These are phyloP conservation scores for Anser cygnoides DNA, from an alignment of 2,113 vertebrate species.

Conservation along the genomic window DNA sequence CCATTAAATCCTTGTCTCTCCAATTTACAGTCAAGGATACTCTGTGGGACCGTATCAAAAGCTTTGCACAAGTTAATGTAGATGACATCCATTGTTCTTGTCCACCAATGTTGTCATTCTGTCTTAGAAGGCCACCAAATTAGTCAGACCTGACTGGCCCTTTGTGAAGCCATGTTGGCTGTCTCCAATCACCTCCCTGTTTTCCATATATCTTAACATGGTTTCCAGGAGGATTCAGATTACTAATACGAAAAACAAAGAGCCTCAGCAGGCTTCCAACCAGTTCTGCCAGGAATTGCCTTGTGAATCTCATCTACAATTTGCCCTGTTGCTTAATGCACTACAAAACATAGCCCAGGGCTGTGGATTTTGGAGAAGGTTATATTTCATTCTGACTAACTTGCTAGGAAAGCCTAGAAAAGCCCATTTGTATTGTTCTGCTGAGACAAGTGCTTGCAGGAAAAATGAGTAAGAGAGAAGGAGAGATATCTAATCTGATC, in stretches of 20 bases:
- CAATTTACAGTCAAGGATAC: too few species aligned
- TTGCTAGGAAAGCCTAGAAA: neutral
- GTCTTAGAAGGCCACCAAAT: too few species aligned
- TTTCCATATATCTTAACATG: too few species aligned
- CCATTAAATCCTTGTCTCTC: too few species aligned
- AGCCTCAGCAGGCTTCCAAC: neutral
- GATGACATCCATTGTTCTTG: too few species aligned
- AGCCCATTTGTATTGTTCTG: neutral
- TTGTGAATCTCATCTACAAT: neutral
- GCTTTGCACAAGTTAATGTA: too few species aligned
- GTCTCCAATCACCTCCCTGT: too few species aligned
- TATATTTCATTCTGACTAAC: neutral
- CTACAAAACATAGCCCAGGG: neutral
- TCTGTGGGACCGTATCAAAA: too few species aligned
- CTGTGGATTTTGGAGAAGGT: neutral
- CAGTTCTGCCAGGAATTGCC: neutral
- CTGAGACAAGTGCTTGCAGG: neutral
- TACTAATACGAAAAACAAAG: neutral
- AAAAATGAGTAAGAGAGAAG: neutral
- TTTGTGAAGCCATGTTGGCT: too few species aligned
- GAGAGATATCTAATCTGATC: neutral
- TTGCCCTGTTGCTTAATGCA: neutral
- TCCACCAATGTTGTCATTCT: too few species aligned
- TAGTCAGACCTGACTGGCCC: too few species aligned
- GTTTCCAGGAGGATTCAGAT: neutral